Evolutionary conservation across 2,888 invertebrate species (phyloP).

Genomic region (Serrognathus titanus): DNA sequence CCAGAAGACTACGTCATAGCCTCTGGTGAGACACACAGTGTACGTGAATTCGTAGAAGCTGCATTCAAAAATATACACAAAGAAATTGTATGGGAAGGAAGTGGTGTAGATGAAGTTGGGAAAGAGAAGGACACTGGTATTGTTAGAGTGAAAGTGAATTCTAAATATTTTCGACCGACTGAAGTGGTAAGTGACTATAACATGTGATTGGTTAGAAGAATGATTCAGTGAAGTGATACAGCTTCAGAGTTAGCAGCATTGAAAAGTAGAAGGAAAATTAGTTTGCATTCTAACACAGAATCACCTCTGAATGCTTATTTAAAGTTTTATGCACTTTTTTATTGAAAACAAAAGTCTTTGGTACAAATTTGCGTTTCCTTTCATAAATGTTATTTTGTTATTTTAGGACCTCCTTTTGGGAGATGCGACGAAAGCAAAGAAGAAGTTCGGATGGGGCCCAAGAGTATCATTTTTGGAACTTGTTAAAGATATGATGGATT

Average conservation of each 20-base stretch:
- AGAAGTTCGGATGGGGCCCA: slow-evolving; percentile 84
- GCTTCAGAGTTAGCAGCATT: background rate
- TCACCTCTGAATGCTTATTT: no score
- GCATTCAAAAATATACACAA: slow-evolving; percentile 82
- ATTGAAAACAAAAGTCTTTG: background rate
- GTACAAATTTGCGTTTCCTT: background rate
- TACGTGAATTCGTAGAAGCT: slow-evolving; percentile 91
- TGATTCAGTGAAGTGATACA: no score
- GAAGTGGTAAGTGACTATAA: slow-evolving; percentile 74
- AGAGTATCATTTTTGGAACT: slow-evolving; percentile 77
- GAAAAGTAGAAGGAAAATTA: background rate
- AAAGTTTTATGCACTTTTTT: background rate
- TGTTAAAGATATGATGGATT: slow-evolving; percentile 91
- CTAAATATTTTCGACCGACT: slow-evolving; percentile 94
- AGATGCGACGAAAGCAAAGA: slow-evolving; percentile 88
- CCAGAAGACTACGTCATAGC: slow-evolving; percentile 98
- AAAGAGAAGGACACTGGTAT: slow-evolving; percentile 65
- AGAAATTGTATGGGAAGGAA: slow-evolving; percentile 84
- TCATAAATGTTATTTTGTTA: background rate
- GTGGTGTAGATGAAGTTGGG: slow-evolving; percentile 78
- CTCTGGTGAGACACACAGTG: slow-evolving; percentile 92
- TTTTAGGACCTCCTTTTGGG: slow-evolving; percentile 81
- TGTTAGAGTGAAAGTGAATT: slow-evolving; percentile 83
- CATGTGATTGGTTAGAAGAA: slow-evolving; percentile 22
- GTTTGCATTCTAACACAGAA: no score